Percentiles rank a stretch among this genome's conserved stretches.
phyloP scores from a whole-genome alignment of 2,888 invertebrate species.

The Hirtodrosophila alboralis region DNA sequence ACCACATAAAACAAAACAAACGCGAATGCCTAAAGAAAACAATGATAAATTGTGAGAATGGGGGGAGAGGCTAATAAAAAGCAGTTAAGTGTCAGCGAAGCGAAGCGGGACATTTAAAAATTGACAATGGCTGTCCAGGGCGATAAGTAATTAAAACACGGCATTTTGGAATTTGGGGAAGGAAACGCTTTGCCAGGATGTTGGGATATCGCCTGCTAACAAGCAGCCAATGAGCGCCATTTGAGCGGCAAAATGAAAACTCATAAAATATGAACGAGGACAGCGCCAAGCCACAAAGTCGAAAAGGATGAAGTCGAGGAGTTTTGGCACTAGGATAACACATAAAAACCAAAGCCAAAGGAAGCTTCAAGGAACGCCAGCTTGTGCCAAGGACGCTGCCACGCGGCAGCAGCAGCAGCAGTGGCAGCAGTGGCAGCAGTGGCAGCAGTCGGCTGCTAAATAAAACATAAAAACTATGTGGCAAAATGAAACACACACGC shows the following conservation, averaged over 20 bases:
- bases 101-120: constrained; percentile 62
- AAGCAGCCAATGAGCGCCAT: constrained; percentile 47
- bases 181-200: neutral
- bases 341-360: constrained; percentile 48
- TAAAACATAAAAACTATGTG: constrained; percentile 80
- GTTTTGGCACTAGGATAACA: constrained; percentile 21
- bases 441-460: constrained; percentile 50
- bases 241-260: constrained; percentile 56
- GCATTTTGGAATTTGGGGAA: neutral
- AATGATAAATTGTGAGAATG: constrained; percentile 34
- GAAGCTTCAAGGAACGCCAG: constrained; percentile 20
- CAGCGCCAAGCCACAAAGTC: constrained; percentile 29
- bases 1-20: constrained; percentile 34
- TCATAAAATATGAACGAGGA: constrained; percentile 51
- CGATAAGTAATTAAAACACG: constrained; percentile 72
- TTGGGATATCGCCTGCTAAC: constrained; percentile 47
- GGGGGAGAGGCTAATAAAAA: constrained; percentile 54
- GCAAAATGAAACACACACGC: constrained; percentile 62
- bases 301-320: constrained; percentile 28
- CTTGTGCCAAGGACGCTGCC: constrained; percentile 21
- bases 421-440: constrained; percentile 22
- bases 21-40: constrained; percentile 14
- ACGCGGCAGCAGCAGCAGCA: constrained; percentile 12
- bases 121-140: constrained; percentile 56
- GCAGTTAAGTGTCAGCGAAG: constrained; percentile 63